Conservation (phyloP, 2,113 vertebrate genomes). For the Oplegnathus fasciatus region DNA sequence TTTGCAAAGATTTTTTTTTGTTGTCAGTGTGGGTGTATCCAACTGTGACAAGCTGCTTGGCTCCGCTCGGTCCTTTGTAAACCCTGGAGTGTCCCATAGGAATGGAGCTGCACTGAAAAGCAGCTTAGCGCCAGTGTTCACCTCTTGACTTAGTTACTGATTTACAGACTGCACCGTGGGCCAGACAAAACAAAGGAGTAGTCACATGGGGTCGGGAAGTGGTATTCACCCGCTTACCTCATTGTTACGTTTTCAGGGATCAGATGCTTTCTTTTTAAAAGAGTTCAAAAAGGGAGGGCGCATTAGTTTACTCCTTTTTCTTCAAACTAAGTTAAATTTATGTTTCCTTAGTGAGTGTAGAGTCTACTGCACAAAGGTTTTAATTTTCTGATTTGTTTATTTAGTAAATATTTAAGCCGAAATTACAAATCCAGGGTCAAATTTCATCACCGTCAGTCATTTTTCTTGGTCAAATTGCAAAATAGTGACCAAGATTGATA, state of each 20-base stretch:
- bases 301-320: neutral
- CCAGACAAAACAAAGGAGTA: conserved; percentile 69
- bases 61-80: conserved; percentile 72
- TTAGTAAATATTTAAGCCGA: neutral
- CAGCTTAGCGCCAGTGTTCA: conserved; percentile 58
- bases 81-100: conserved; percentile 77
- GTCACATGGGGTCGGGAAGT: conserved; percentile 51
- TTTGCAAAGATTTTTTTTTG: conserved; percentile 81
- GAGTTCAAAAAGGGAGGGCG: neutral
- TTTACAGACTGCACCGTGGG: conserved; percentile 62
- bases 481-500: neutral
- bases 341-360: neutral
- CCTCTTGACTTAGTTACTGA: conserved; percentile 73
- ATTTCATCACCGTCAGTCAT: neutral
- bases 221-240: conserved; percentile 36
- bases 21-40: conserved; percentile 84
- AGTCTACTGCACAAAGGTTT: neutral
- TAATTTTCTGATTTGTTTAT: neutral
- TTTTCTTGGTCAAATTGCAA: neutral
- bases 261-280: conserved; percentile 27
- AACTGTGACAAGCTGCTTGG: conserved; percentile 84
- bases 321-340: neutral
- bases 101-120: conserved; percentile 67
- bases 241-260: conserved; percentile 43
- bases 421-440: neutral